Evolutionary conservation across 2,797 vertebrate species (phyloP).

Genomic region (Pogonophryne albipinna): DNA sequence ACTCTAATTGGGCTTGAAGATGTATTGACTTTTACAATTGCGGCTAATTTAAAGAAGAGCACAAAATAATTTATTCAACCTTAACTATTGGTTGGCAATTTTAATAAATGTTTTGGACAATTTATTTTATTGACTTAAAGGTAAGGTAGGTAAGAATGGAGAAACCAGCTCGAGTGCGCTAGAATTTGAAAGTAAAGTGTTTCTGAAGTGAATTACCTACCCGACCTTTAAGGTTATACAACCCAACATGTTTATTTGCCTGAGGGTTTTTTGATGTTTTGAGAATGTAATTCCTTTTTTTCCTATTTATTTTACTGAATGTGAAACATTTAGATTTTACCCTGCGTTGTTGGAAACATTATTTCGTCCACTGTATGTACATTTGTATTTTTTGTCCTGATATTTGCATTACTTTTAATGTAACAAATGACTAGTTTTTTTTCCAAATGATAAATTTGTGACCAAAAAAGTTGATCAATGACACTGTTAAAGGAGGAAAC

Average conservation of each 20-base stretch:
- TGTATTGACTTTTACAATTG: slow-evolving; percentile 26
- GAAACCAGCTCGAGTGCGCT: too few species aligned
- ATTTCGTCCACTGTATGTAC: slow-evolving; percentile 18
- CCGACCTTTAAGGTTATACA: background rate
- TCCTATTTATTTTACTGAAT: background rate
- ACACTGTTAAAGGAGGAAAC: slow-evolving; percentile 39
- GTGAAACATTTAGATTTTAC: slow-evolving; percentile 9
- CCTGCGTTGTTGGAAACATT: slow-evolving; percentile 1
- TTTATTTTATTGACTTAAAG: slow-evolving; percentile 20
- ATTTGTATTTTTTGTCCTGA: slow-evolving; percentile 6
- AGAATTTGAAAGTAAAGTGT: too few species aligned
- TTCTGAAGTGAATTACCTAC: too few species aligned
- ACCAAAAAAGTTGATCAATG: slow-evolving; percentile 45
- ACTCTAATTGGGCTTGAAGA: slow-evolving; percentile 17
- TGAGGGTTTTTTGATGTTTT: slow-evolving; percentile 15
- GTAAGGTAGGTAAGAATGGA: too few species aligned
- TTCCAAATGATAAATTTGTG: slow-evolving; percentile 25
- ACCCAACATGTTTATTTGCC: background rate
- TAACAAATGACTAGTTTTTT: slow-evolving; percentile 16
- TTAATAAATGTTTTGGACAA: background rate
- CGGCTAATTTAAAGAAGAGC: background rate
- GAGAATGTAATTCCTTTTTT: background rate
- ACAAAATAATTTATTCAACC: slow-evolving; percentile 9
- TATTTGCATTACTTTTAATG: slow-evolving; percentile 25
- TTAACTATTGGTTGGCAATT: background rate